These are phyloP conservation scores for Hemiprocne comata DNA, from an alignment of 2,113 vertebrate genomes.

Conservation along the genomic window DNA sequence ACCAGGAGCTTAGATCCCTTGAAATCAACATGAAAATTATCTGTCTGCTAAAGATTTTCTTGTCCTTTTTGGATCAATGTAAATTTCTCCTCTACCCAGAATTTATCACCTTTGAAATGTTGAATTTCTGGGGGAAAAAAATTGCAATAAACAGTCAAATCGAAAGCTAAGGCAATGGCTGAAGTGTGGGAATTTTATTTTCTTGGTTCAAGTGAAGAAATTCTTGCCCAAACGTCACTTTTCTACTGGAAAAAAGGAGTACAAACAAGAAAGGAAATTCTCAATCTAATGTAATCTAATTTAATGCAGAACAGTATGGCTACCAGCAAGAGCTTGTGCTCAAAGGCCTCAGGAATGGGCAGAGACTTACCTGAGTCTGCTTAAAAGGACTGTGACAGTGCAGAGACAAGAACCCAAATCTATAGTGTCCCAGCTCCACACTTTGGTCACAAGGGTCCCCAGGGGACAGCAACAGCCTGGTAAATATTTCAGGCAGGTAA, in stretches of 20 bases:
- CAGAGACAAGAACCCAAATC: neutral
- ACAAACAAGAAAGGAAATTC: neutral
- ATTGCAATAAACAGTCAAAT: fast-evolving
- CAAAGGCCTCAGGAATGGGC: neutral
- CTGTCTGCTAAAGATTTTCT: neutral
- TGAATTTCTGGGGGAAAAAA: neutral
- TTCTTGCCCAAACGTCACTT: neutral
- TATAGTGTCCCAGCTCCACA: neutral
- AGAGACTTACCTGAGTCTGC: neutral
- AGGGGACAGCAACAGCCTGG: neutral
- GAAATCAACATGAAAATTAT: neutral
- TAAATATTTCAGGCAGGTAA: neutral
- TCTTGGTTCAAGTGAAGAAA: neutral
- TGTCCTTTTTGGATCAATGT: neutral
- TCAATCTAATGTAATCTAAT: neutral
- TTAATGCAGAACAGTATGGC: neutral
- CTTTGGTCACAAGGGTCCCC: too few species aligned
- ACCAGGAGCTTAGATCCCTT: neutral
- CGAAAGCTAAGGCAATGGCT: neutral
- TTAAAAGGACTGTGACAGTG: fast-evolving
- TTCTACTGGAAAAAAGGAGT: neutral
- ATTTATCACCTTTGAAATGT: neutral
- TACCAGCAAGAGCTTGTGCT: neutral
- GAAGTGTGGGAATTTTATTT: neutral
- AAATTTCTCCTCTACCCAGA: neutral